phyloP scores from a whole-genome alignment of 2,113 vertebrate species.

The Mola mola region DNA sequence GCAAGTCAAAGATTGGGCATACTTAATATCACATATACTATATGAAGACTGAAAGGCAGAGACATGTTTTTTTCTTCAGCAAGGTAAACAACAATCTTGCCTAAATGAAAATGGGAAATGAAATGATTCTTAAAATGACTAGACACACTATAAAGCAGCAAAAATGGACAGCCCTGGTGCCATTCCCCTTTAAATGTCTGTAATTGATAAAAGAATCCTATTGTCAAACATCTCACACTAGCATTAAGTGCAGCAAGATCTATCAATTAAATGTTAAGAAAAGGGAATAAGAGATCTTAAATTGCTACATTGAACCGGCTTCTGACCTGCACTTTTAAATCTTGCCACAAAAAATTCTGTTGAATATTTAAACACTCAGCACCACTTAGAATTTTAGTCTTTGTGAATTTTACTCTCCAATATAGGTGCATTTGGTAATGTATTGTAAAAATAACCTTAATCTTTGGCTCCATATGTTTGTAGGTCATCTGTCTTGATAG shows the following conservation, averaged over 20 bases:
- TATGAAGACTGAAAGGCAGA: not conserved
- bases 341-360: slow-evolving; percentile 49
- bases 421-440: slow-evolving; percentile 34
- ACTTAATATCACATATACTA: not conserved
- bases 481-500: slow-evolving; percentile 33
- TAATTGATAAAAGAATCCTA: slow-evolving; percentile 66
- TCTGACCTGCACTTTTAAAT: slow-evolving; percentile 51
- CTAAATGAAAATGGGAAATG: slow-evolving; percentile 6
- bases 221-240: slow-evolving; percentile 34
- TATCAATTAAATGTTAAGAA: slow-evolving; percentile 22
- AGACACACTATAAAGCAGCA: slow-evolving; percentile 69
- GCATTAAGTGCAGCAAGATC: slow-evolving; percentile 19
- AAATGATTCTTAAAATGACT: slow-evolving; percentile 35
- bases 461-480: slow-evolving; percentile 18
- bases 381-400: slow-evolving; percentile 58
- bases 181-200: slow-evolving; percentile 51
- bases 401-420: slow-evolving; percentile 68
- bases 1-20: slow-evolving; percentile 9
- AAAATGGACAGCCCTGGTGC: not conserved
- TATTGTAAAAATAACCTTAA: too few relatives aligned
- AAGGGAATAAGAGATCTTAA: slow-evolving; percentile 38
- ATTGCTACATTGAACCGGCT: slow-evolving; percentile 16
- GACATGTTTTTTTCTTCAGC: slow-evolving; percentile 9
- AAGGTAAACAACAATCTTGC: not conserved
- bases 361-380: slow-evolving; percentile 62